These are phyloP conservation scores for Columbina picui DNA, from an alignment of 2,113 vertebrate genomes.

Conservation along the genomic window DNA sequence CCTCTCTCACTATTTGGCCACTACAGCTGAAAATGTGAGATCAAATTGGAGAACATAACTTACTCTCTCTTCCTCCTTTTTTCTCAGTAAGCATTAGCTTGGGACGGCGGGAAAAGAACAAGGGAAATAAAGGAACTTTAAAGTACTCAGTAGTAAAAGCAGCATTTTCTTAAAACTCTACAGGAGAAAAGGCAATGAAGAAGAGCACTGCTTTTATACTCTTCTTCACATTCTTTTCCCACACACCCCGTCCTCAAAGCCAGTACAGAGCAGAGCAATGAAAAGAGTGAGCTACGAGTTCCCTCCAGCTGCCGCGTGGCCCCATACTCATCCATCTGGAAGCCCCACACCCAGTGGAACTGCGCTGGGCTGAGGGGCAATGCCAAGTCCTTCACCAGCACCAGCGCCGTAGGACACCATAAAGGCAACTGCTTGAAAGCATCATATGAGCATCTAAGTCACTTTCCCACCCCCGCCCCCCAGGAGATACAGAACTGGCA, in stretches of 20 bases:
- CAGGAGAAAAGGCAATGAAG: not conserved
- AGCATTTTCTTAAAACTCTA: not conserved
- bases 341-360: not conserved
- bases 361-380: not conserved
- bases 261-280: not conserved
- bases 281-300: not conserved
- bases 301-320: rapidly evolving
- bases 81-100: not conserved
- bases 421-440: not conserved
- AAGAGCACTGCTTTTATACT: not conserved
- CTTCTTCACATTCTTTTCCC: not conserved
- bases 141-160: not conserved
- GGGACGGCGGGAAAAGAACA: not conserved
- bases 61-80: not conserved
- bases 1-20: not conserved
- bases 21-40: not conserved
- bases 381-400: not conserved
- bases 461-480: too few species aligned
- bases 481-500: not conserved
- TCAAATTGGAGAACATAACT: not conserved
- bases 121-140: not conserved
- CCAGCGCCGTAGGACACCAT: not conserved
- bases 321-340: not conserved
- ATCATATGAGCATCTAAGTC: not conserved
- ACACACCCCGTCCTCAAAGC: not conserved